A percentile compares a stretch with the other conserved stretches of the same genome.
Conservation (phyloP, 1,140 invertebrate species). For the Eufriesea mexicana region DNA sequence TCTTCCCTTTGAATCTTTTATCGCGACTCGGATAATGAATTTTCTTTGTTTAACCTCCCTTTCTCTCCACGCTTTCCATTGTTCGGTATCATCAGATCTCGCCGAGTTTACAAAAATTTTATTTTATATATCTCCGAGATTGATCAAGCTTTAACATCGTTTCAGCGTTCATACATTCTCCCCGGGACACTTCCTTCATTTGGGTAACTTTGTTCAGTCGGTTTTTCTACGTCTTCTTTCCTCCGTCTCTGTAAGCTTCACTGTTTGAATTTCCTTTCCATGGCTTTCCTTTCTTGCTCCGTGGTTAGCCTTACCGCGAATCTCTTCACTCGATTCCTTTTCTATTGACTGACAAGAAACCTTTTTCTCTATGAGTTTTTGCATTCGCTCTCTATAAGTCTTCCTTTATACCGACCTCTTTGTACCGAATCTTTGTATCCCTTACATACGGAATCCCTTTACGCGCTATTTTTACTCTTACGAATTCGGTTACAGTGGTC, state of each 20-base stretch:
- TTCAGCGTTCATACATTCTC: background rate
- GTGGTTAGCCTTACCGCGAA: background rate
- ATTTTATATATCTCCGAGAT: no score
- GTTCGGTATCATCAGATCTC: background rate
- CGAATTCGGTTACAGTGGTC: no score
- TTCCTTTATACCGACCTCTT: background rate
- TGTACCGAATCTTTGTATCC: background rate
- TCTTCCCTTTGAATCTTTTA: background rate
- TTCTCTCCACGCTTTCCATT: background rate
- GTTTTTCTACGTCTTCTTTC: background rate
- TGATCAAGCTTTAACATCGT: background rate
- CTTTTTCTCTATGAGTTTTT: background rate
- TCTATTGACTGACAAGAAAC: background rate
- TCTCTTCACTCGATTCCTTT: constrained; percentile 9
- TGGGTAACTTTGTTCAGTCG: background rate
- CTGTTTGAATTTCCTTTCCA: background rate
- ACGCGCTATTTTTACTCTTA: no score
- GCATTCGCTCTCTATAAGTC: background rate
- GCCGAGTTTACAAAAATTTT: background rate
- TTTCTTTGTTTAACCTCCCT: background rate
- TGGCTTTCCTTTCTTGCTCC: background rate
- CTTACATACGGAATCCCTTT: background rate
- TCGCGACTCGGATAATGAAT: background rate
- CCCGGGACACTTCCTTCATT: background rate
- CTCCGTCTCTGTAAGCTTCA: background rate